Percentiles rank a stretch among this genome's conserved stretches.
phyloP scores from a whole-genome alignment of 2,113 vertebrate genomes.

The Ceyx melanurus region DNA sequence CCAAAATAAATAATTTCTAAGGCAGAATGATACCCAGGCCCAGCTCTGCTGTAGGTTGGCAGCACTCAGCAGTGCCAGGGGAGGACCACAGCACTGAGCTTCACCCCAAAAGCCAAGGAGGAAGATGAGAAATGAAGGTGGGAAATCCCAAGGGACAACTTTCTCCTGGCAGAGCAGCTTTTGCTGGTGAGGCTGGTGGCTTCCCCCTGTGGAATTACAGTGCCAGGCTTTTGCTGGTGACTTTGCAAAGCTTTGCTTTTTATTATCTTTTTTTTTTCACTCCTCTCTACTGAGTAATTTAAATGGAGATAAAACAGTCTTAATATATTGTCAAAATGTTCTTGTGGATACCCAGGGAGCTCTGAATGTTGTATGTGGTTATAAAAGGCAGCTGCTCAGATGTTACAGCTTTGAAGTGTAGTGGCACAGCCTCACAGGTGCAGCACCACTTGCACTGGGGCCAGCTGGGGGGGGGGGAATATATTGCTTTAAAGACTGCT shows the following conservation, averaged over 20 bases:
- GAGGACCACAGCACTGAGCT: background rate
- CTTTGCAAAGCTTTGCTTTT: background rate
- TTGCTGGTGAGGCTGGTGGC: background rate
- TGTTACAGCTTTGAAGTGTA: rapidly evolving
- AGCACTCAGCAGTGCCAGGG: rapidly evolving
- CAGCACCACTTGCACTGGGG: rapidly evolving
- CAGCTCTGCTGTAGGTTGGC: background rate
- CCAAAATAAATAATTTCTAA: background rate
- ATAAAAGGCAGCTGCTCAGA: background rate
- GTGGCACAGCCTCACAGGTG: rapidly evolving
- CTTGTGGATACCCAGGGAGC: background rate
- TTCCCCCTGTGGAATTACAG: background rate
- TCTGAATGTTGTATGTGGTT: background rate
- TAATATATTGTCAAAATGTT: background rate
- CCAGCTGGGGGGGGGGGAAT: background rate
- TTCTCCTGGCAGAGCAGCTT: background rate
- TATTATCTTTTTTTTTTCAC: background rate
- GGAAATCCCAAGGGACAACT: background rate
- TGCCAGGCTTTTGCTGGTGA: rapidly evolving
- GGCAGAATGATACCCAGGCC: background rate
- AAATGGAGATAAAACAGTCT: background rate
- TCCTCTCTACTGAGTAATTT: background rate
- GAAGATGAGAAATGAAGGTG: background rate
- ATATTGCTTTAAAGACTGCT: background rate
- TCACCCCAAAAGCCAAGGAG: background rate